A percentile compares a stretch with the other conserved stretches of the same genome.
Conservation (phyloP, 2,113 vertebrate genomes). For the Panthera uncia region DNA sequence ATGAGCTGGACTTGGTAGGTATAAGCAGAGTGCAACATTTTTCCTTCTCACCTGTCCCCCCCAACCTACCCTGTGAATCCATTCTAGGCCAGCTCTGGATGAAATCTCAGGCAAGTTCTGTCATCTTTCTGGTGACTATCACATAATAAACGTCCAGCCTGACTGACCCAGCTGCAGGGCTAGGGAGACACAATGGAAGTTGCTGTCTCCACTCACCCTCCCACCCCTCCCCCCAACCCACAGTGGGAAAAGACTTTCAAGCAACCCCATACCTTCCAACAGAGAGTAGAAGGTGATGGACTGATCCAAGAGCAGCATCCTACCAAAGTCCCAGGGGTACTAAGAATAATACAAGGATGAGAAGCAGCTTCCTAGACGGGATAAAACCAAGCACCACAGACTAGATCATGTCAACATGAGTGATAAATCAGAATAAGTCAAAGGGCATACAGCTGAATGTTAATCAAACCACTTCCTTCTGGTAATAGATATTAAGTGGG, state of each 20-base stretch:
- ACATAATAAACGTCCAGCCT: neutral
- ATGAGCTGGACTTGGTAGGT: neutral
- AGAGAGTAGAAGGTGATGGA: neutral
- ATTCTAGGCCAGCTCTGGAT: neutral
- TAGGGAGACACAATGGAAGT: neutral
- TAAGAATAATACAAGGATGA: neutral
- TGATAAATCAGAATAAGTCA: neutral
- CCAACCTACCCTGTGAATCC: neutral
- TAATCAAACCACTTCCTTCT: neutral
- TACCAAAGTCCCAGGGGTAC: neutral
- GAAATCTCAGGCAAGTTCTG: neutral
- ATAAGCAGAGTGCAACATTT: neutral
- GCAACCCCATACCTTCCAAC: neutral
- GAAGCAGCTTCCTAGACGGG: neutral
- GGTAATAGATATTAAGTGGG: neutral
- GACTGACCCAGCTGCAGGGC: neutral
- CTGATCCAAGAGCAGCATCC: neutral
- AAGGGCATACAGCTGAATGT: neutral
- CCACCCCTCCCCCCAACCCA: fast-evolving
- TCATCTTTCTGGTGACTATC: neutral
- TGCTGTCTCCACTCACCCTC: neutral
- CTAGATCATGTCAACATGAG: neutral
- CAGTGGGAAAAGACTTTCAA: neutral
- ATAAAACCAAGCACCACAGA: neutral
- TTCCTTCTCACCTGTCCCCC: neutral